A percentile compares a stretch with the other conserved stretches of the same genome.
phyloP scores from a whole-genome alignment of 2,888 invertebrate genomes.

The Augochlorella aurata region DNA sequence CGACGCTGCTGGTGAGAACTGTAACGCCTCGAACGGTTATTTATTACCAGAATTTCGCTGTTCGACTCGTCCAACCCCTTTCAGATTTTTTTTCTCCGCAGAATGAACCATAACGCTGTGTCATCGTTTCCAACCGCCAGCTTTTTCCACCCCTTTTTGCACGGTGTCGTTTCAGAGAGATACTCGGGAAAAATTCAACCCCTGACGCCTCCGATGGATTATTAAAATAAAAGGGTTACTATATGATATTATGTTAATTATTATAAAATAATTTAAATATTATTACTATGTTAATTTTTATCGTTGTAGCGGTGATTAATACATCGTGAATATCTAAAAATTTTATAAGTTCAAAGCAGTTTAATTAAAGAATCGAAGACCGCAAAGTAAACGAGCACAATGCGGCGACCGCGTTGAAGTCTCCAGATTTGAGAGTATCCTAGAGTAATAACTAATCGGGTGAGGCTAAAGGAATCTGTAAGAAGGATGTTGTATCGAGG shows the following conservation, averaged over 20 bases:
- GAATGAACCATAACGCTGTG: constrained; percentile 33
- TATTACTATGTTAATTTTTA: too few species aligned
- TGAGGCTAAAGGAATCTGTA: not conserved
- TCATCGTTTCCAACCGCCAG: constrained; percentile 20
- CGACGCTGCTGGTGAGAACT: constrained; percentile 66
- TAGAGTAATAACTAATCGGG: not conserved
- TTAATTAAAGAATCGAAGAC: too few species aligned
- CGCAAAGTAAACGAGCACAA: too few species aligned
- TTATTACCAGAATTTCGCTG: constrained; percentile 67
- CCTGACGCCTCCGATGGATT: not conserved
- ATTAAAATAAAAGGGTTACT: not conserved
- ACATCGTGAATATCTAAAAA: too few species aligned
- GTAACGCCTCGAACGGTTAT: constrained; percentile 76
- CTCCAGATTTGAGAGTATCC: too few species aligned
- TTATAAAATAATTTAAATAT: too few species aligned
- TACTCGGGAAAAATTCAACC: not conserved
- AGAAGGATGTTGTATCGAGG: constrained; percentile 33
- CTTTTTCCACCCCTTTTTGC: constrained; percentile 4
- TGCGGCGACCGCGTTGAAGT: too few species aligned
- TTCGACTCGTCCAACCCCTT: constrained; percentile 32
- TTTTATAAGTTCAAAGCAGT: too few species aligned
- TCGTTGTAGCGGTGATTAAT: too few species aligned
- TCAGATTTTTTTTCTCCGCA: constrained; percentile 24
- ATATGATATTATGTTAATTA: not conserved
- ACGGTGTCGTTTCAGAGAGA: not conserved